Conservation (phyloP, 2,888 invertebrate species). For the Archips crataeganus region DNA sequence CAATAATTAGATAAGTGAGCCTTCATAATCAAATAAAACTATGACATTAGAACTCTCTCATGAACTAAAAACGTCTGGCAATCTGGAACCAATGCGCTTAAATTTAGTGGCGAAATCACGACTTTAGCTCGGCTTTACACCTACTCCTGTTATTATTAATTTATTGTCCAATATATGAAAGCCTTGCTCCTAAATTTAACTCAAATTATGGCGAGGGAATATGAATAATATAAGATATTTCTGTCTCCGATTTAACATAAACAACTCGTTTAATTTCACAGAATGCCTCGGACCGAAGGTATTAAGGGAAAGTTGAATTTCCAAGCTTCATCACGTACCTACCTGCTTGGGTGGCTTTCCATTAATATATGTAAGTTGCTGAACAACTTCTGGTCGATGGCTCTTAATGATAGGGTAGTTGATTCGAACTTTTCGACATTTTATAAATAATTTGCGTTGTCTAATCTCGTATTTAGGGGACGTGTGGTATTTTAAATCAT, state of each 20-base stretch:
- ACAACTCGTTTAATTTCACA: conserved; percentile 27
- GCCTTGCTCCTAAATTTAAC: not conserved
- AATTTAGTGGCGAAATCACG: too few relatives aligned
- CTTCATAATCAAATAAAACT: not conserved
- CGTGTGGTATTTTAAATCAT: too few relatives aligned
- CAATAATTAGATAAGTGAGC: not conserved
- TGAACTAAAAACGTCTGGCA: too few relatives aligned
- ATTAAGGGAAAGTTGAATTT: conserved; percentile 30
- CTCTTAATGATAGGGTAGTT: not conserved
- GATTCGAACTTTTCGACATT: not conserved
- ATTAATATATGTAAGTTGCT: not conserved
- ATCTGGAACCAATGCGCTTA: too few relatives aligned
- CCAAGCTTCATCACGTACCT: not conserved
- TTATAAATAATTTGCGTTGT: too few relatives aligned
- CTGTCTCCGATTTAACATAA: conserved; percentile 31
- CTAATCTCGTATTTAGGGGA: too few relatives aligned
- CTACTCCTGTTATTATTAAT: not conserved
- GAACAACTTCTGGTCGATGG: not conserved
- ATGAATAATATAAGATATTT: conserved; percentile 7
- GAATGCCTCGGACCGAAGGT: not conserved
- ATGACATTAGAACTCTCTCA: not conserved
- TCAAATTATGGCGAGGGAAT: not conserved
- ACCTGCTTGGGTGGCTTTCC: conserved; percentile 22
- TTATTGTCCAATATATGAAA: not conserved
- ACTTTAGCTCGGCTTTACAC: too few relatives aligned